These are phyloP conservation scores for Tragelaphus strepsiceros DNA, from an alignment of 2,113 vertebrate genomes.

Conservation along the genomic window DNA sequence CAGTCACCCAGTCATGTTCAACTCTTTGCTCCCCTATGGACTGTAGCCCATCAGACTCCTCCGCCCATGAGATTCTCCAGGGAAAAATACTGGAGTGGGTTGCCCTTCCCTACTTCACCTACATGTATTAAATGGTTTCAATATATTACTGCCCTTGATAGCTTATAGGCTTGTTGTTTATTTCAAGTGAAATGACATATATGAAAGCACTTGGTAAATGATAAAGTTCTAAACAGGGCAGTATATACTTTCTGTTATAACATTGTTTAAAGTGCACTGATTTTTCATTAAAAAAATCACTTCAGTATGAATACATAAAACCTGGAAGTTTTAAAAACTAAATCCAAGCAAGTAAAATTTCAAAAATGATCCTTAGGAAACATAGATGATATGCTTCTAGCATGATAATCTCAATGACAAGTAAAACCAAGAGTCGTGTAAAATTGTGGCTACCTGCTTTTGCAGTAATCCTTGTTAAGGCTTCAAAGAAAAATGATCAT, in stretches of 20 bases:
- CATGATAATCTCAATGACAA: background rate
- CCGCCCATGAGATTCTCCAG: background rate
- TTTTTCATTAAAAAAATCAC: background rate
- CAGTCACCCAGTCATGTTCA: background rate
- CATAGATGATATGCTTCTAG: background rate
- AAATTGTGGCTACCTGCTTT: background rate
- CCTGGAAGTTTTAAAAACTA: background rate
- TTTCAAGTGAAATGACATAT: background rate
- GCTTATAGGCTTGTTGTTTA: background rate
- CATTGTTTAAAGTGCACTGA: background rate
- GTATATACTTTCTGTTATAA: background rate
- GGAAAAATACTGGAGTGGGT: background rate
- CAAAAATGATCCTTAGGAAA: background rate
- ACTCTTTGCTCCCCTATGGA: background rate
- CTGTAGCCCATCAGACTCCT: background rate
- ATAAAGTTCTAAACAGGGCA: background rate
- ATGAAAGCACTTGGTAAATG: background rate
- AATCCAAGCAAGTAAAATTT: slow-evolving; percentile 44
- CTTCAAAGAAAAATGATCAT: slow-evolving; percentile 65
- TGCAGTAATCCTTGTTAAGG: slow-evolving; percentile 56
- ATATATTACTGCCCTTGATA: background rate
- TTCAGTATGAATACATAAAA: slow-evolving; percentile 21
- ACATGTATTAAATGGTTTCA: background rate
- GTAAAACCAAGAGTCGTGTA: background rate
- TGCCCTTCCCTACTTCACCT: background rate